Base-by-base conservation (phyloP, 2,113 vertebrate species). In the Pagrus major region DNA sequence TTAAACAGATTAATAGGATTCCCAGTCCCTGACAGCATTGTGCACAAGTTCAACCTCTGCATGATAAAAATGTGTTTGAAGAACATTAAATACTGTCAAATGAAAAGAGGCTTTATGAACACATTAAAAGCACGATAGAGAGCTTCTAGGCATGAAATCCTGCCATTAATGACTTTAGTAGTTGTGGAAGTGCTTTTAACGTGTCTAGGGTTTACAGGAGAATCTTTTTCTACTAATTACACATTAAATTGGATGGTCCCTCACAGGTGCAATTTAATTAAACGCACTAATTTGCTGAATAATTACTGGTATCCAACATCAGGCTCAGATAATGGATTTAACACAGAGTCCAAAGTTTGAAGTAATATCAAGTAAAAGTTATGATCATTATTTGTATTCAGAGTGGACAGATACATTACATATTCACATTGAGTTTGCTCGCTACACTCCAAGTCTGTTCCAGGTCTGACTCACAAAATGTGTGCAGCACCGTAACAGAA, bases 111-210 rank as follows among this genome's bases (percentile, higher is more conserved):
- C 29, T 71, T 68, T 29, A 81, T 76, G 18, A 79, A 33, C 39
- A 59, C 35, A 66, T 74, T 64, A 61, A 73, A 56, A 56, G n/a
- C 39, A 49, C 35, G 14, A 44, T 0, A 69, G 47, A 72, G 29
- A 12, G 66, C 64, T 79, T 80, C 78, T 37, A 76, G 46, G 47
- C 8, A 37, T 58, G 3, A 80, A 81, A 67, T 35, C 6, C 18
- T 27, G 1, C 29, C 35, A 58, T 59, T 86, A 76, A 85, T 55
- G 41, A 61, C 39, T 63, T 78, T 27, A 59, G 29, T 46, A 4
- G 1, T 56, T 63, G n/a, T 29, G 10, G 41, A 72, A 80, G 67
- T 85, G 79, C 71, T 83, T 86, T 85, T 84, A 77, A 73, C 15
- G 1, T 52, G 74, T 47, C 23, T 4, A 18, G 52, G 49, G 81